Evolutionary conservation across 2,113 vertebrate genomes (phyloP), one percentile per base, ranked within the genome.

Genomic region (Mobula hypostoma): DNA sequence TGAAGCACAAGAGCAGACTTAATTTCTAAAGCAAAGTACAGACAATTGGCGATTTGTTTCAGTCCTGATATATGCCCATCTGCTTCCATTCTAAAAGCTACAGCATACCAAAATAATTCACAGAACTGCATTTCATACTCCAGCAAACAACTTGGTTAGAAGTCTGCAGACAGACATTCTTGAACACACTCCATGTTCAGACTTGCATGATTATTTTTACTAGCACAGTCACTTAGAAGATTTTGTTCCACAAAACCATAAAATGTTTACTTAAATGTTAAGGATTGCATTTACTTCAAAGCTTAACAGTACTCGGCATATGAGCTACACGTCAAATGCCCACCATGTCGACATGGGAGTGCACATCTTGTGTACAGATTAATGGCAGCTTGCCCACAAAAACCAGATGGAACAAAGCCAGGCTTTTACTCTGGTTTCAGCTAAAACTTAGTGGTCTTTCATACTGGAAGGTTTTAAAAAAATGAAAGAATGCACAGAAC

Each of bases 341-440:
- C 27, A 70, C 68, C 91, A 93, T 93, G 40, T 56, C 56, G 91
- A 74, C 91, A 32, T 93, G 70, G 27, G 40, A 6, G 36, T 19
- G 2, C 24, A 76, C 91, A 93, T 93, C 91, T 94, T 94, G 94
- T 94, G 82, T 27, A 9, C 9, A 83, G 61, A 90, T 0, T 48
- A 92, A 56, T 36, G 78, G 94, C 80, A 94, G 3, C 0, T 14
- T 66, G 72, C 74, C 93, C 5, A 0, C 56, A 94, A 0, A 32
- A 21, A 95, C 76, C 32, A 61, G 94, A 95, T 93, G 95, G 95
- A 95, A 56, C 48, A 94, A 95, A 94, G 94, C 94, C 94, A 95
- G 83, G 63, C 95, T 95, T 95, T 95, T 94, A 96, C 95, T 94
- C 94, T 76, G 82, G 94, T 94, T 96, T 95, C 95, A 96, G 94